Base-by-base conservation (phyloP, 2,888 invertebrate genomes). In the Drosophila yooni region DNA sequence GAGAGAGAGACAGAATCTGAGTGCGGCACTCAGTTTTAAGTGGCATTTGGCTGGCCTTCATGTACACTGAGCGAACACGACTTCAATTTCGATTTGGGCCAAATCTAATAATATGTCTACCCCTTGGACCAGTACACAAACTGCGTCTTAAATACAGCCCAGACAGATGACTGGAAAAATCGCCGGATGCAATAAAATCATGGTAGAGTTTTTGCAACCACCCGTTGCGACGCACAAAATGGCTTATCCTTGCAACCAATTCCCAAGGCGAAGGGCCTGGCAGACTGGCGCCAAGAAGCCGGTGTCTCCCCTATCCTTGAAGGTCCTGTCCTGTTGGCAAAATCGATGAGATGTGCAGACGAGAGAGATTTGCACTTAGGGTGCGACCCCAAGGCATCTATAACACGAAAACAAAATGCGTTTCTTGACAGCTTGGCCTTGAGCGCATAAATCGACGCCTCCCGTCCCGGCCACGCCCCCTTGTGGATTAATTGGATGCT, bases 391-490 rank as follows among this genome's bases (percentile, higher is more conserved):
- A 64, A 51, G 33, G n/a, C 34, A 34, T 61, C 25, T 52, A 36
- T 33, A 53, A 64, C 58, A 25, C 25, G 15, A 15, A 46, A 46
- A 21, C 58, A 54, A 65, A 66, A 72, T 72, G 67, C 67, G 52
- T 68, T 61, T 60, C 61, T 46, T 67, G 59, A 59, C 53, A 70
- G 60, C 82, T 75, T 82, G 89, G 88, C 89, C 89, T 84, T 84
- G 83, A 83, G 82, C 81, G 36, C 76, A 72, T 70, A 76, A 80
- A 76, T 69, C 58, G 69, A 46, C 36, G 27, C 31, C 51, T 57
- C 38, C 54, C 50, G 60, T 31, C 29, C 29, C 27, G 43, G 38
- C 46, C 27, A 54, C 63, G 50, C 51, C 67, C 67, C 27, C 67
- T 46, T 56, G 21, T 59, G 59, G 51, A 60, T 78, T 77, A 77